These are phyloP conservation scores for Calephelis perditalis DNA, from an alignment of 2,888 invertebrate genomes.

Conservation along the genomic window DNA sequence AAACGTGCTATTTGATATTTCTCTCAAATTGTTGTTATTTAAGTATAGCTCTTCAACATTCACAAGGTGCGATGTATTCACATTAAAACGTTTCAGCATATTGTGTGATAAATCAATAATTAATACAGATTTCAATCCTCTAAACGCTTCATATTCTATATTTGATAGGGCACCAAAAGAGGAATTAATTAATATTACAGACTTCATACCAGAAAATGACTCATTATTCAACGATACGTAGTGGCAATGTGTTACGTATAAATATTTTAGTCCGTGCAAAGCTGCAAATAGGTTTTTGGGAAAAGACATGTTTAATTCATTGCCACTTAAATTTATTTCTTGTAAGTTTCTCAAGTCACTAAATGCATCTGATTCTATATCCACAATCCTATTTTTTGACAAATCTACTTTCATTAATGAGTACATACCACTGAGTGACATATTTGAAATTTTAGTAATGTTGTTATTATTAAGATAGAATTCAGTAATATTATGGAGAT, in stretches of 20 bases:
- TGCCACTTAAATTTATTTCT: background rate
- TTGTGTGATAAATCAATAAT: background rate
- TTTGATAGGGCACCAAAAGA: background rate
- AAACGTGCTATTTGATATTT: background rate
- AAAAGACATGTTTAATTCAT: background rate
- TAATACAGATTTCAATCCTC: background rate
- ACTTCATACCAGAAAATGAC: background rate
- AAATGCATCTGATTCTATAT: background rate
- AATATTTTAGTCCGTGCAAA: background rate
- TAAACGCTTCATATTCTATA: background rate
- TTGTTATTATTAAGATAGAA: background rate
- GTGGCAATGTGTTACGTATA: background rate
- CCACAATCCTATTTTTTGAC: background rate
- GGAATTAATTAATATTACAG: background rate
- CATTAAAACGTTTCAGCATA: background rate
- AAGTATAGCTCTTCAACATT: background rate
- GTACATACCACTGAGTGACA: background rate
- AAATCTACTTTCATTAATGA: conserved; percentile 1
- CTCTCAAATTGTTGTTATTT: conserved; percentile 1
- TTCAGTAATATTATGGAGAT: background rate
- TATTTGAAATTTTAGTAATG: background rate
- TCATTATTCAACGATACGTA: background rate
- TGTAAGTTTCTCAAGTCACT: background rate
- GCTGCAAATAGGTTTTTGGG: background rate
- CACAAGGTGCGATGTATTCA: background rate